phyloP scores from a whole-genome alignment of 2,888 invertebrate species.

The Melanotus villosus region DNA sequence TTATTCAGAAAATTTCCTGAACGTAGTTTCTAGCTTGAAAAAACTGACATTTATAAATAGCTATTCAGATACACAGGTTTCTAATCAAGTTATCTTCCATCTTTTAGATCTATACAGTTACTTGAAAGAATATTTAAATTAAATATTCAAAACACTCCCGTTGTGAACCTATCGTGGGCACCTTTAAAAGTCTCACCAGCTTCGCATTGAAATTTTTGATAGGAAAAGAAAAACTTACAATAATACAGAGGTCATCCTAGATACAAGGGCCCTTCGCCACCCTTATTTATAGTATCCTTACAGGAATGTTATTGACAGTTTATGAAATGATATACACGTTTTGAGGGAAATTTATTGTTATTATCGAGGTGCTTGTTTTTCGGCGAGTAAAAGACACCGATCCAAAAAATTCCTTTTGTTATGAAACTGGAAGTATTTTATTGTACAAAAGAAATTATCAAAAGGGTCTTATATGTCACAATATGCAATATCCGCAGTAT shows the following conservation, averaged over 20 bases:
- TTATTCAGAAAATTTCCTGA: not conserved
- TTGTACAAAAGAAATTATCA: slow-evolving; percentile 13
- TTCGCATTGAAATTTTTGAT: slow-evolving; percentile 2
- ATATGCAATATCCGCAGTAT: slow-evolving; percentile 56
- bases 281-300: slow-evolving; percentile 64
- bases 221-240: not conserved
- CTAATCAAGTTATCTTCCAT: slow-evolving; percentile 17
- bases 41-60: slow-evolving; percentile 6
- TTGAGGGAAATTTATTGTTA: slow-evolving; percentile 33
- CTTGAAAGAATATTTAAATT: not conserved
- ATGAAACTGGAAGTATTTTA: slow-evolving; percentile 5
- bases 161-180: too few relatives aligned
- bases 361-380: slow-evolving; percentile 24
- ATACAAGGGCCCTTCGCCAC: slow-evolving; percentile 47
- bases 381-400: slow-evolving; percentile 22
- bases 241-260: slow-evolving; percentile 35
- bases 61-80: slow-evolving; percentile 7
- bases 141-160: slow-evolving; percentile 1
- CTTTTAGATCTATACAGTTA: slow-evolving; percentile 10
- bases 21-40: not conserved
- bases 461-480: slow-evolving; percentile 40
- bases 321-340: slow-evolving; percentile 42
- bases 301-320: slow-evolving; percentile 65
- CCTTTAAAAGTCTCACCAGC: too few relatives aligned
- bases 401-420: not conserved